Evolutionary conservation across 2,888 invertebrate species (phyloP).

Genomic region (Prosopocoilus inquinatus): DNA sequence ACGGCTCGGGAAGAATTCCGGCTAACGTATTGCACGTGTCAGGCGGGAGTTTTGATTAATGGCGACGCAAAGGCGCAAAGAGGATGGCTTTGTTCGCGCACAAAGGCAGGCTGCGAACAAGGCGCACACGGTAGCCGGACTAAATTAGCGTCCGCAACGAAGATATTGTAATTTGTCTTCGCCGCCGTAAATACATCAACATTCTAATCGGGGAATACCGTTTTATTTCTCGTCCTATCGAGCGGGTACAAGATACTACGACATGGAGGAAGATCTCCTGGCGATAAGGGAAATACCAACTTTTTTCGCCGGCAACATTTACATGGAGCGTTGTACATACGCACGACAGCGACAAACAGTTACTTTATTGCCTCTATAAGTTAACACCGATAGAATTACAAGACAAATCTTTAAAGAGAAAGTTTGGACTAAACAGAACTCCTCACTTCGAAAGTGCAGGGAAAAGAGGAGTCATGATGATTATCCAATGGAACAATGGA

Average conservation of each 20-base stretch:
- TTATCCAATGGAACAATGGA: no score
- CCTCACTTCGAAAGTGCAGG: no score
- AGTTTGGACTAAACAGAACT: no score
- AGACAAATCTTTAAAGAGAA: no score
- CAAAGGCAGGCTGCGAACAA: conserved; percentile 8
- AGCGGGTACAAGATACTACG: background rate
- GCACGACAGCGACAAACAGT: background rate
- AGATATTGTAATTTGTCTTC: conserved; percentile 17
- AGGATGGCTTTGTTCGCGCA: conserved; percentile 18
- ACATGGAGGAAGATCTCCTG: conserved; percentile 5
- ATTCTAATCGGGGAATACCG: conserved; percentile 15
- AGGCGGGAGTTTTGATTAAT: conserved; percentile 22
- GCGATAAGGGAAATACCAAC: conserved; percentile 5
- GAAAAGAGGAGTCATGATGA: no score
- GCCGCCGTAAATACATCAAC: conserved; percentile 14
- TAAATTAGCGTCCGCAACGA: conserved; percentile 14
- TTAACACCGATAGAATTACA: no score
- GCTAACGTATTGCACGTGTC: conserved; percentile 17
- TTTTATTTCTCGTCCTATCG: conserved; percentile 1
- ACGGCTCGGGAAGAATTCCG: conserved; percentile 12
- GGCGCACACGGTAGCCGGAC: conserved; percentile 8
- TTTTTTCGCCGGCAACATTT: background rate
- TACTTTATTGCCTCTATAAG: background rate
- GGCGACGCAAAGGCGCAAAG: conserved; percentile 17
- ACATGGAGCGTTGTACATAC: background rate